phyloP scores from a whole-genome alignment of 2,797 vertebrate species.

The Premnoplex brunnescens region DNA sequence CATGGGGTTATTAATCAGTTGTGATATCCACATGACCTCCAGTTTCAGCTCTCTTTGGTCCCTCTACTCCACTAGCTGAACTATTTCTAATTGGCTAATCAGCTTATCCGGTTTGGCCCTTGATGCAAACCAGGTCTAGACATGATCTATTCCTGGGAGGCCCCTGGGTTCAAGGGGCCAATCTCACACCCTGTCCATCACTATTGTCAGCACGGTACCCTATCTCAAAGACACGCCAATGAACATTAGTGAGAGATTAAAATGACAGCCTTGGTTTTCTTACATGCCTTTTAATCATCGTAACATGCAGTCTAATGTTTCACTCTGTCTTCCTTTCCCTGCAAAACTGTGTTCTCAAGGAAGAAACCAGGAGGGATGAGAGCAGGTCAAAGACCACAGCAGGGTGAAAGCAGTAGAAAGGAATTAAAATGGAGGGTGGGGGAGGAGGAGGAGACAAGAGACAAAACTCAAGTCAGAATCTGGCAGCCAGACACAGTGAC shows the following conservation, averaged over 20 bases:
- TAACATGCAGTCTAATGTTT: conserved; percentile 69
- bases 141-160: conserved; percentile 62
- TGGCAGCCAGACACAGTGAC: not conserved
- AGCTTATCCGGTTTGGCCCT: conserved; percentile 61
- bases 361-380: conserved; percentile 52
- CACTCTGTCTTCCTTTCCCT: conserved; percentile 60
- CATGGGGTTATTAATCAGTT: conserved; percentile 36
- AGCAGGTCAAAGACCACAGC: conserved; percentile 24
- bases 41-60: conserved; percentile 47
- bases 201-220: conserved; percentile 59
- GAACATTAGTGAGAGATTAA: conserved; percentile 66
- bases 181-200: conserved; percentile 56
- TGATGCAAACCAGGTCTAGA: conserved; percentile 70
- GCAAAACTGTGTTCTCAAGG: conserved; percentile 34
- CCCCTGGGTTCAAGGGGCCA: conserved; percentile 56
- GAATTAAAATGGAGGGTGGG: conserved; percentile 5
- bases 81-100: conserved; percentile 68
- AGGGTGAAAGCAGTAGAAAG: conserved; percentile 28
- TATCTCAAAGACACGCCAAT: conserved; percentile 58
- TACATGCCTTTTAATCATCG: conserved; percentile 70
- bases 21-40: conserved; percentile 58
- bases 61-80: conserved; percentile 46
- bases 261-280: conserved; percentile 65
- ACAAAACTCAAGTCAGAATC: conserved; percentile 37
- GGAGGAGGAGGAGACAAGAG: not conserved